Conservation (phyloP, 2,113 vertebrate species). For the Forbesichthys papilliferus region DNA sequence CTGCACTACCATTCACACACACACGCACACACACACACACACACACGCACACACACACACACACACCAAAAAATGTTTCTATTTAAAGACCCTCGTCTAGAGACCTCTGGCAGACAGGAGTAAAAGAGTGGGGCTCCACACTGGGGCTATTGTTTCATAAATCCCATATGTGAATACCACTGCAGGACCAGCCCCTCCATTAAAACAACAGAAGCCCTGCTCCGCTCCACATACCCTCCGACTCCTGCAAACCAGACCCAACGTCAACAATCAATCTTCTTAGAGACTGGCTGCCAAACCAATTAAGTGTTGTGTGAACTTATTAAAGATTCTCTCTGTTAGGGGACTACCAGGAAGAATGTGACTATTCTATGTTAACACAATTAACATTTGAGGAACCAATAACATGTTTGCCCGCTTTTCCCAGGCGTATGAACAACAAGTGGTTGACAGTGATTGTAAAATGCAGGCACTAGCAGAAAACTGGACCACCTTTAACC, state of each 20-base stretch:
- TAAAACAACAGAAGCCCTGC: slow-evolving; percentile 68
- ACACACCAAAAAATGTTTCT: slow-evolving; percentile 39
- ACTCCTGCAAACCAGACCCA: slow-evolving; percentile 41
- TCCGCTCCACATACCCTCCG: slow-evolving; percentile 62
- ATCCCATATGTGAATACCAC: slow-evolving; percentile 77
- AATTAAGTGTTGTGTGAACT: not conserved
- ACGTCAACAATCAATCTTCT: slow-evolving; percentile 35
- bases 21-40: not conserved
- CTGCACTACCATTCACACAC: not conserved
- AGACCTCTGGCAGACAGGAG: slow-evolving; percentile 66
- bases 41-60: not conserved
- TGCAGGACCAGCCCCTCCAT: slow-evolving; percentile 56
- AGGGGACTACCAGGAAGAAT: not conserved
- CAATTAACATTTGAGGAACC: not conserved
- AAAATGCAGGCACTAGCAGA: too few species aligned
- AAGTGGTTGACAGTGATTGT: too few species aligned
- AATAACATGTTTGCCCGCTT: not conserved
- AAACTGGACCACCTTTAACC: too few species aligned
- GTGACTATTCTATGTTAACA: not conserved
- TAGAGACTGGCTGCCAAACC: slow-evolving; percentile 19
- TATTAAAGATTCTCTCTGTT: not conserved
- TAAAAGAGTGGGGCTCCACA: slow-evolving; percentile 70
- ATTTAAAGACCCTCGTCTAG: slow-evolving; percentile 70
- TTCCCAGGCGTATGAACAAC: not conserved
- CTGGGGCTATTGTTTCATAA: slow-evolving; percentile 77